phyloP scores from a whole-genome alignment of 1,140 invertebrate species.

The Lepidurus apus region DNA sequence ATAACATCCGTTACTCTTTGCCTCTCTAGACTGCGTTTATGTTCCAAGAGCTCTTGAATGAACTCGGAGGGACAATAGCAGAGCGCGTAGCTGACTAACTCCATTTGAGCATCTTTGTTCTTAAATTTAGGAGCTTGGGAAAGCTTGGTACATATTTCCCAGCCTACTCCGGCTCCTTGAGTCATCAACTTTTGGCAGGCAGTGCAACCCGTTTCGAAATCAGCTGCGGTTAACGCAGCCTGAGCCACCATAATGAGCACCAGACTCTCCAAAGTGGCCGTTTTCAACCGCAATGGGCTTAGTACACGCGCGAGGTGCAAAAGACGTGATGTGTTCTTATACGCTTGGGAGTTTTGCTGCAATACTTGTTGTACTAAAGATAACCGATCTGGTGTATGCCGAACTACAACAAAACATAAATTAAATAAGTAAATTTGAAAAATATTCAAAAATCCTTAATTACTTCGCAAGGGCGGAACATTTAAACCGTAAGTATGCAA shows the following conservation, averaged over 20 bases:
- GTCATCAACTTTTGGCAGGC: not conserved
- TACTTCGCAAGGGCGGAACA: conserved; percentile 29
- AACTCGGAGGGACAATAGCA: conserved; percentile 25
- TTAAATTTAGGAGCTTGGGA: not conserved
- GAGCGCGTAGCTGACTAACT: conserved; percentile 29
- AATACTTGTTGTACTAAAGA: conserved; percentile 31
- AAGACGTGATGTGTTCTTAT: conserved; percentile 28
- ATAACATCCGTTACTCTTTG: not conserved
- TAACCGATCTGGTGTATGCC: conserved; percentile 28
- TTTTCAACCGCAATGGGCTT: not conserved
- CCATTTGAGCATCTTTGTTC: conserved; percentile 23
- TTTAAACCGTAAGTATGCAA: conserved; percentile 31
- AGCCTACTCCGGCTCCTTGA: conserved; percentile 5
- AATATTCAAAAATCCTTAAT: not conserved
- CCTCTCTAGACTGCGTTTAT: not conserved
- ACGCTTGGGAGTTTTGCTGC: conserved; percentile 25
- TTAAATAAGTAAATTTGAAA: not conserved
- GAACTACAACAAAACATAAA: conserved; percentile 21
- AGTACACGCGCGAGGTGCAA: conserved; percentile 31
- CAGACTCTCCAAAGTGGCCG: conserved; percentile 10
- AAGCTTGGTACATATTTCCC: conserved; percentile 33
- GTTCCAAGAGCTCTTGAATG: conserved; percentile 32
- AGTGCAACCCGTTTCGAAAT: conserved; percentile 27
- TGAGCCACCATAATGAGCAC: conserved; percentile 32
- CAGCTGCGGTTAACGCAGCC: conserved; percentile 28